Base-by-base conservation (phyloP, 2,113 vertebrate species). In the Tauraco erythrolophus region DNA sequence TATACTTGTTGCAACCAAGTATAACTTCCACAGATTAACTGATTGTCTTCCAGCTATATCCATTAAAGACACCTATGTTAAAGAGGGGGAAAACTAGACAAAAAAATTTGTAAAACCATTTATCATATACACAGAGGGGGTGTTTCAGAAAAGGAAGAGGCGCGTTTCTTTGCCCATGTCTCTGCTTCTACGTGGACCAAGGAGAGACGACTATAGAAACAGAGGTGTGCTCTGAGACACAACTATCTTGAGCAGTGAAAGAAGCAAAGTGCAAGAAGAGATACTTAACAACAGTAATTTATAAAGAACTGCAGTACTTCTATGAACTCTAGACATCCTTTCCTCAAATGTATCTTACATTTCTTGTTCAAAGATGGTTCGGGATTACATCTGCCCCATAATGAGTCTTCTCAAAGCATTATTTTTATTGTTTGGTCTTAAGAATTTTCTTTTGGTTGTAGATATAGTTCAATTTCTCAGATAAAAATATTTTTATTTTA, bases 131-230 rank as follows among this genome's bases (percentile, higher is more conserved):
- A 35, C 6, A 39, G 31, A 66, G 6, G 12, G 58, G 23, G 1
- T 31, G 6, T 39, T 43, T 43, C 41, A 43, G 41, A 13, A 14
- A 43, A 43, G 41, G 41, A 43, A 43, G 41, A 43, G 41, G 41
- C 41, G 12, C 12, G 41, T 43, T 75, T 35, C 28, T 79, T 54
- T 51, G 51, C 4, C 31, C 21, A 6, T 31, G n/a, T 78, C 30
- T 66, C 35, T 17, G 22, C 5, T 41, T 11, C 21, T 41, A 11
- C 0, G 0, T 12, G 22, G 37, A 48, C 11, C 8, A 28, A 65
- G 23, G 46, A n/a, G 30, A 39, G 4, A 56, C 4, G 2, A 23
- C 13, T 46, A 7, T 3, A 16, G 41, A 18, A 68, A 53, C 5
- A 66, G 18, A 48, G 2, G 5, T 30, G 6, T 54, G 8, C 23